Evolutionary conservation across 2,797 vertebrate genomes (phyloP), one percentile per base, ranked within the genome.

Genomic region (Pipistrellus pygmaeus): DNA sequence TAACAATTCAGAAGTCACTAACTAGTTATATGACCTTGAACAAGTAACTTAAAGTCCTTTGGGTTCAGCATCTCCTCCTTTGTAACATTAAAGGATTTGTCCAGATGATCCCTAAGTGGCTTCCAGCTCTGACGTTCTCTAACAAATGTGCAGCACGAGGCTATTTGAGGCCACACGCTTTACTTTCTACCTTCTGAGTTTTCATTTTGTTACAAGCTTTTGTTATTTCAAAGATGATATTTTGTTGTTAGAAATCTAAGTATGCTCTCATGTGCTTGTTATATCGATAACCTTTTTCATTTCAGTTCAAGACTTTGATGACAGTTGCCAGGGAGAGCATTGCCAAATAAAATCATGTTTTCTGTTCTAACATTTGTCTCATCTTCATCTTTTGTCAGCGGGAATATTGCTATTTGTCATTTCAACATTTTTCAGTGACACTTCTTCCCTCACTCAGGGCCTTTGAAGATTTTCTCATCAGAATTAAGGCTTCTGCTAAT

Each of bases 361-460:
- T 80, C 93, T 88, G 77, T 69, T 95, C 91, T 84, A 62, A 83
- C 77, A 13, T 84, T 90, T 91, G 85, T 92, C 96, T 96, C 94
- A 94, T 97, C 90, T 92, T 95, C 68, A 69, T 94, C 91, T 95
- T 95, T 95, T 96, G 96, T 97, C 95, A 93, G 93, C 0, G 1
- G 87, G 81, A 95, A 93, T 91, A 46, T 18, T 64, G 77, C 91
- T 80, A 27, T 90, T 97, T 95, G 94, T 95, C 95, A 69, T 91
- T 84, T 95, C 71, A 64, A 55, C 85, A 81, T 92, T 94, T 96
- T 80, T 71, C 73, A 71, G 90, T 0, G 53, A 84, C 76, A 84
- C 53, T 62, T 83, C 84, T 91, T 68, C 89, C 69, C 85, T 95
- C 57, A 35, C 91, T 30, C 8, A 82, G 44, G 46, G 89, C 66